A percentile compares a stretch with the other conserved stretches of the same genome.
Evolutionary conservation across 1,140 invertebrate species (phyloP).

Genomic region (Saccostrea cuccullata): DNA sequence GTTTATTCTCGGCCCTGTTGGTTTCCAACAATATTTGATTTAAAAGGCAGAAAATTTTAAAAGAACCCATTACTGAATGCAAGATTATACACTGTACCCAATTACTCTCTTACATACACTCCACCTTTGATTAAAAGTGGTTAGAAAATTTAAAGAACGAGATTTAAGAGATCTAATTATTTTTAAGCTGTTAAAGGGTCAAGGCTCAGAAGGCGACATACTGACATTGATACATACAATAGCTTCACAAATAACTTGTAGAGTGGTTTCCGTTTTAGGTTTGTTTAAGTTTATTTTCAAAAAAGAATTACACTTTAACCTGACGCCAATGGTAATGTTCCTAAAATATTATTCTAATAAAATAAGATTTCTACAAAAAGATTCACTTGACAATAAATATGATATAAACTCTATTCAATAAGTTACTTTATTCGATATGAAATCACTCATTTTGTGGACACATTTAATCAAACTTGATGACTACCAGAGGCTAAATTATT

Average conservation of each 20-base stretch:
- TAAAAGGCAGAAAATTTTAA: neutral
- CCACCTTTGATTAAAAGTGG: neutral
- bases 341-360: too few species aligned
- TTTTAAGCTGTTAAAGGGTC: neutral
- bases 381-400: too few species aligned
- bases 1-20: neutral
- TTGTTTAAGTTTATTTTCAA: neutral
- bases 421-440: too few species aligned
- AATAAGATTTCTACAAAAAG: too few species aligned
- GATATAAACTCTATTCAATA: too few species aligned
- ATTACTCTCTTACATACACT: neutral
- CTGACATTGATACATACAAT: neutral
- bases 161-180: constrained; percentile 14
- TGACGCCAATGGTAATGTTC: too few species aligned
- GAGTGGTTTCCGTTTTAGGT: neutral
- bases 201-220: neutral
- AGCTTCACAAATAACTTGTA: neutral
- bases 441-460: too few species aligned
- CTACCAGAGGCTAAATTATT: too few species aligned
- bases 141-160: neutral
- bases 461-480: too few species aligned
- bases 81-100: neutral
- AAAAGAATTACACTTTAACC: too few species aligned
- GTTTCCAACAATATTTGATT: neutral
- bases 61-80: neutral